phyloP scores from a whole-genome alignment of 2,113 vertebrate species.

The Addax nasomaculatus region DNA sequence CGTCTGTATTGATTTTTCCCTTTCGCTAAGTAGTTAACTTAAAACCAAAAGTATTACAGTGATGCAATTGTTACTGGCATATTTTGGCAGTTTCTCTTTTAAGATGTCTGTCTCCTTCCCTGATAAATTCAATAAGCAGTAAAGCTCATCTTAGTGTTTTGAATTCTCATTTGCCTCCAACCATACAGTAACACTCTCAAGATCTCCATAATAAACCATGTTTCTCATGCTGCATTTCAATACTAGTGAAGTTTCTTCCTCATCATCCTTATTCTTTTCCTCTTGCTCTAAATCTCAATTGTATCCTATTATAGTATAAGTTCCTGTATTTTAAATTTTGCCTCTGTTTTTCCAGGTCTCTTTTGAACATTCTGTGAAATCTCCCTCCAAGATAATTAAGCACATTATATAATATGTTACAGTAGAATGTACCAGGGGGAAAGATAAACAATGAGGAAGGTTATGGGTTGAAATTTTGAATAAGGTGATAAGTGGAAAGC shows the following conservation, averaged over 20 bases:
- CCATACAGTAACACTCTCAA: background rate
- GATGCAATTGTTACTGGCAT: slow-evolving; percentile 47
- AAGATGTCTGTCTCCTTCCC: slow-evolving; percentile 33
- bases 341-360: background rate
- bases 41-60: slow-evolving; percentile 49
- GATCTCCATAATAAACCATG: background rate
- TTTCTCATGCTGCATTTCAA: slow-evolving; percentile 78
- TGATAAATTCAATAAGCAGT: slow-evolving; percentile 17
- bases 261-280: slow-evolving; percentile 89
- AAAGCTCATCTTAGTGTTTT: slow-evolving; percentile 14
- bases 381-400: background rate
- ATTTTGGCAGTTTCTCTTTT: slow-evolving; percentile 40
- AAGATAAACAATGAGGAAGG: background rate
- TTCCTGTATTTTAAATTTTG: slow-evolving; percentile 74
- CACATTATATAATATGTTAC: background rate
- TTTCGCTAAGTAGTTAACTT: background rate
- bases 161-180: background rate
- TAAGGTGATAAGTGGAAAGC: background rate
- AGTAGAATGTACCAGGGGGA: background rate
- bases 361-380: background rate
- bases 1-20: background rate
- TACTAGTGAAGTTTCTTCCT: slow-evolving; percentile 89
- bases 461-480: background rate
- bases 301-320: slow-evolving; percentile 85
- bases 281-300: slow-evolving; percentile 89